Percentiles rank a stretch among this genome's conserved stretches.
These are phyloP conservation scores for Lamprotornis superbus DNA, from an alignment of 2,113 vertebrate species.

Conservation along the genomic window DNA sequence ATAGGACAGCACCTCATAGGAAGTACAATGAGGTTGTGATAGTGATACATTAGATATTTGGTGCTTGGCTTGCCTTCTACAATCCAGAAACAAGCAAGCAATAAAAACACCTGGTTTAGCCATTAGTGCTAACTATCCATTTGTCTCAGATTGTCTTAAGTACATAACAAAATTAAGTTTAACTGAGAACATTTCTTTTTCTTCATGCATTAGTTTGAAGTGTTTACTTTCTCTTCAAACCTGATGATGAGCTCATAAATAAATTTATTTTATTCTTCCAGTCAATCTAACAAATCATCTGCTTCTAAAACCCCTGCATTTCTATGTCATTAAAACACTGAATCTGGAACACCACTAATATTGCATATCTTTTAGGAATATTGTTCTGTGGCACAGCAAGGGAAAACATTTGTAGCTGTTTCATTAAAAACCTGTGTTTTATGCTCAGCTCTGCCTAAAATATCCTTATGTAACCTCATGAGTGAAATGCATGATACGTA, in stretches of 20 bases:
- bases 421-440: not conserved
- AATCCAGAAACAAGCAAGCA: not conserved
- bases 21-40: not conserved
- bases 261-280: not conserved
- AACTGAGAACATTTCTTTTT: not conserved
- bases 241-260: not conserved
- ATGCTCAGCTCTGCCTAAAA: not conserved
- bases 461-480: not conserved
- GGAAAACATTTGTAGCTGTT: not conserved
- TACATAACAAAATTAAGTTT: not conserved
- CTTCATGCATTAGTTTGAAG: not conserved
- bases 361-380: not conserved
- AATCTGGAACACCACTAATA: not conserved
- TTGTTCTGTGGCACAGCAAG: not conserved
- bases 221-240: not conserved
- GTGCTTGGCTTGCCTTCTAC: not conserved
- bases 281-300: not conserved
- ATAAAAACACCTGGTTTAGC: not conserved
- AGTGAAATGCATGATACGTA: not conserved
- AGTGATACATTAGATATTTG: not conserved
- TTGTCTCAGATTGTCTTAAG: not conserved
- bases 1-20: not conserved
- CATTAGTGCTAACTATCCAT: not conserved
- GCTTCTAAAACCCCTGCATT: not conserved
- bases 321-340: not conserved